A percentile compares a stretch with the other conserved stretches of the same genome.
These are phyloP conservation scores for Cossypha caffra DNA, from an alignment of 2,797 vertebrate species.

Conservation along the genomic window DNA sequence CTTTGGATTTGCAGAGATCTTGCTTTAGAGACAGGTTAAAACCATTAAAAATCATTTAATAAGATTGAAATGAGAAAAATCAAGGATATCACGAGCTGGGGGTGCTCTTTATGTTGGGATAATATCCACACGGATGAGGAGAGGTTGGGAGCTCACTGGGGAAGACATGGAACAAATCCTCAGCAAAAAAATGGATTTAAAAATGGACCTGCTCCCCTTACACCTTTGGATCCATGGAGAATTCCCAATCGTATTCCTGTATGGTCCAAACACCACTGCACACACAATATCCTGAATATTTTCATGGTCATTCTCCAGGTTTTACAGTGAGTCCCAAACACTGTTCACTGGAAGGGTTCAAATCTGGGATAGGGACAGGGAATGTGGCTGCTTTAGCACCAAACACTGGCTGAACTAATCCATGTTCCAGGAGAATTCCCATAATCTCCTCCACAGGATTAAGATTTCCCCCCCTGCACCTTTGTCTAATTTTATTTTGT, in stretches of 20 bases:
- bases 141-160: neutral
- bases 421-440: neutral
- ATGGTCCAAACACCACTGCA: accelerated
- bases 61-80: neutral
- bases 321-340: neutral
- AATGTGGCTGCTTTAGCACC: neutral
- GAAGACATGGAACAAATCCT: neutral
- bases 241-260: neutral
- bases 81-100: neutral
- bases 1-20: neutral
- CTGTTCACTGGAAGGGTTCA: neutral
- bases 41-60: neutral
- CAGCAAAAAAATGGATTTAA: neutral
- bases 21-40: neutral
- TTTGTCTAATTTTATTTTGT: neutral
- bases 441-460: neutral
- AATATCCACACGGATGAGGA: neutral
- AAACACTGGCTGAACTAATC: neutral
- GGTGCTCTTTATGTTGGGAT: neutral
- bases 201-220: neutral
- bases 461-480: neutral
- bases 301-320: neutral
- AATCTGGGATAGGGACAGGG: neutral
- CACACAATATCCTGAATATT: accelerated
- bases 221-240: neutral